Base-by-base conservation (phyloP, 2,113 vertebrate genomes). In the Grus americana region DNA sequence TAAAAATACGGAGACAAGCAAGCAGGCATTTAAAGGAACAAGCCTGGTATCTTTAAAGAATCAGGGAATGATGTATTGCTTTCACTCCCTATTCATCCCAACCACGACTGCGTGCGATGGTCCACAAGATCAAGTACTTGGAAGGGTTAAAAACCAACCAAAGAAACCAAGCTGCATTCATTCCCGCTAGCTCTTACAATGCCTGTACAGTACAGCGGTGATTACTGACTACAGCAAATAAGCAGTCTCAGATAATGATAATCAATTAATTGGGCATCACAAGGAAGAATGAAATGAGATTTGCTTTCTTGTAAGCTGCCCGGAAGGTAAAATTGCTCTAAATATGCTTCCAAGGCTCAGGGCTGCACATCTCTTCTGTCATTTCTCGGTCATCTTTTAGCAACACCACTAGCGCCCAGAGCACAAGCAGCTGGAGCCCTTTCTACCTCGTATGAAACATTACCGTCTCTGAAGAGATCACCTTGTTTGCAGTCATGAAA, bases 241-340 rank as follows among this genome's bases (percentile, higher is more conserved):
- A 61, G n/a, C 57, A 40, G 26, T 5, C 67, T 65, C 85, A 55
- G 20, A 54, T 42, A 86, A 52, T 1, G 9, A 36, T 55, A 67
- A 91, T 90, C 80, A 59, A 96, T 97, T 95, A 80, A 94, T 70
- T 32, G 3, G 58, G 68, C 63, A 79, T 44, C 68, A 78, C 52
- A 32, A 52, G 79, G 47, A 95, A 74, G 46, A 86, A 42, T 6
- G 5, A 58, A 54, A 55, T 17, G 24, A 78, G 58, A 72, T 63
- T 71, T 44, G 46, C 47, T 46, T 80, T 79, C 70, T 30, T 79
- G 5, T 55, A 79, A 91, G 72, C 68, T 36, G 66, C 30, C 86
- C 32, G 54, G 57, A 42, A 89, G 67, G 61, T 68, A 63, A 40
- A 86, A 80, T 72, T 27, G 18, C 71, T 90, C 47, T n/a, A 46